Evolutionary conservation across 2,113 vertebrate species (phyloP), one percentile per base, ranked within the genome.

Genomic region (Neodontobutis hainanensis): DNA sequence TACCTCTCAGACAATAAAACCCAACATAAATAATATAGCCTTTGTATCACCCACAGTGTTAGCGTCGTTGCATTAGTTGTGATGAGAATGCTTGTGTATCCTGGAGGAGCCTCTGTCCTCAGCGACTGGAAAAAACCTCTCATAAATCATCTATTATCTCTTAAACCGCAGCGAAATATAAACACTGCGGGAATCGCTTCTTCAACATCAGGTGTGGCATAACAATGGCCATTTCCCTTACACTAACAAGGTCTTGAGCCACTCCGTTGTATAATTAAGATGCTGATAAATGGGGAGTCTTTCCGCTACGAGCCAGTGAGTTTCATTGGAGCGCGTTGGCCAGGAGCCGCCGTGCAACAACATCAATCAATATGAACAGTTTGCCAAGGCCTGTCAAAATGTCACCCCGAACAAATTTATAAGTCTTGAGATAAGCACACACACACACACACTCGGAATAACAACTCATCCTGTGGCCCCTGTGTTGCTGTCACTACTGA

Each of bases 331-430:
- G 38, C 53, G 15, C 78, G 57, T 79, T 53, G 42, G 78, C 67
- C 65, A 65, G 73, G 71, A 79, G 63, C 61, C 78, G 69, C 38
- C 3, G 34, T 53, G 61, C 61, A 61, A 78, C 81, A 66, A 73
- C 88, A 93, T 92, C 89, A 90, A 91, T 93, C 88, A 92, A 77
- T 74, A 73, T 68, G 84, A 89, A 87, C 86, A 88, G 87, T 90
- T 91, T 87, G 81, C 84, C 16, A 74, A 81, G 84, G 76, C 86
- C 80, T 87, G 89, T 92, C 91, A 91, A 91, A 87, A 88, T 69
- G 83, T 90, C 88, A 90, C 55, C 56, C 70, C 71, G 32, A 68
- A 75, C 85, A 83, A 82, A 87, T 92, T 91, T 86, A 88, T 86
- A 90, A 88, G 80, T 66, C 87, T 78, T 87, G 86, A 79, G 77